A percentile compares a stretch with the other conserved stretches of the same genome.
Evolutionary conservation across 1,140 invertebrate species (phyloP).

Genomic region (Musca domestica): DNA sequence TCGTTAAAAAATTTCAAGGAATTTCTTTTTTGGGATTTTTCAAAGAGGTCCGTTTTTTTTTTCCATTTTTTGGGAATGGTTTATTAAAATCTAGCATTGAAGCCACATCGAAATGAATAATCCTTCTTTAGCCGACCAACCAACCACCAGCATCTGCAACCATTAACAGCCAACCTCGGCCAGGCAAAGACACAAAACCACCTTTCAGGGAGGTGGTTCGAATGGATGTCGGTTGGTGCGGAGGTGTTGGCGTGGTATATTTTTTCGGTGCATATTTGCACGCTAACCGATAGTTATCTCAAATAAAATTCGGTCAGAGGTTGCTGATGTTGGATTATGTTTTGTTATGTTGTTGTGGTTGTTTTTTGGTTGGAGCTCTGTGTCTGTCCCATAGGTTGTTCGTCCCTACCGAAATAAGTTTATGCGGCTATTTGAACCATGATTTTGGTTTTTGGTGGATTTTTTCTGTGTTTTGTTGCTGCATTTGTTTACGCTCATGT

Average conservation of each 20-base stretch:
- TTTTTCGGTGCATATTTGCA: conserved; percentile 27
- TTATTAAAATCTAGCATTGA: not conserved
- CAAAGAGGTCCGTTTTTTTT: not conserved
- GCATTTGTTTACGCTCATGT: conserved; percentile 2
- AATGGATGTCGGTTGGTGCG: too few relatives aligned
- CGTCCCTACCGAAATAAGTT: not conserved
- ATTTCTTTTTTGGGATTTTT: not conserved
- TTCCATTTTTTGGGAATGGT: not conserved
- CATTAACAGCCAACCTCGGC: too few relatives aligned
- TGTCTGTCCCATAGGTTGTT: not conserved
- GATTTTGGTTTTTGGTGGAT: not conserved
- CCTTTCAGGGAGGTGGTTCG: too few relatives aligned
- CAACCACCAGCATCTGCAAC: too few relatives aligned
- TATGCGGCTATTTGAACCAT: not conserved
- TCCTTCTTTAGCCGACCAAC: not conserved
- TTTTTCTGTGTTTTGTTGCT: conserved; percentile 15
- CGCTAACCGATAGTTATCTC: conserved; percentile 30
- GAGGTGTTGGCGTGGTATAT: too few relatives aligned
- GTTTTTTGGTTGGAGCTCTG: conserved; percentile 2
- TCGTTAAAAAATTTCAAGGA: not conserved
- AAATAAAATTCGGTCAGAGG: conserved; percentile 29
- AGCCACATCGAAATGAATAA: conserved; percentile 2
- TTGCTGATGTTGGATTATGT: conserved; percentile 22
- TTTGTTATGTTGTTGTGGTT: conserved; percentile 6
- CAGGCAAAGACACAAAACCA: too few relatives aligned